Evolutionary conservation across 2,113 vertebrate genomes (phyloP).

Genomic region (Sardina pilchardus): DNA sequence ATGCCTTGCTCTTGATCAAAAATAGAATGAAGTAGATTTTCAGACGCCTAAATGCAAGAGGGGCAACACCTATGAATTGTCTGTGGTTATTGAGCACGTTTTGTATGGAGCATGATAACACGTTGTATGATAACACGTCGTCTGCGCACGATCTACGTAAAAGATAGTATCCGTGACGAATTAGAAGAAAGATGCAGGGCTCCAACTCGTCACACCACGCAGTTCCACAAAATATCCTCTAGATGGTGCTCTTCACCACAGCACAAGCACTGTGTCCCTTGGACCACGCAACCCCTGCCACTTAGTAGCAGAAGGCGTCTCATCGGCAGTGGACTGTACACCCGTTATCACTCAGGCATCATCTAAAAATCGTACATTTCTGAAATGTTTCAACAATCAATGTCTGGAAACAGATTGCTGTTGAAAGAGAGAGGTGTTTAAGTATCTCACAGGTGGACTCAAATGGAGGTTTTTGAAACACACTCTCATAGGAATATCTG

Average conservation of each 20-base stretch:
- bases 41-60: not conserved
- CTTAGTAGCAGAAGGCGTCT: not conserved
- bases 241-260: slow-evolving; percentile 94
- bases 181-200: not conserved
- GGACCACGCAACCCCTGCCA: not conserved
- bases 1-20: not conserved
- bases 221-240: slow-evolving; percentile 72
- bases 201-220: slow-evolving; percentile 2
- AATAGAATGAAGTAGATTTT: not conserved
- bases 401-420: not conserved
- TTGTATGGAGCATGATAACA: not conserved
- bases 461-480: not conserved
- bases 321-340: not conserved
- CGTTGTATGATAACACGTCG: not conserved
- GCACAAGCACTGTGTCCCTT: slow-evolving; percentile 38
- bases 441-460: not conserved
- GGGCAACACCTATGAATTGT: not conserved
- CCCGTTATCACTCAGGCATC: not conserved
- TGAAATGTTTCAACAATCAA: not conserved
- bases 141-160: not conserved
- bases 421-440: not conserved
- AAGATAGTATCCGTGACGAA: not conserved
- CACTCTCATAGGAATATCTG: not conserved
- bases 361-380: not conserved
- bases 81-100: not conserved